phyloP scores from a whole-genome alignment of 2,113 vertebrate genomes.

The Sisor rabdophorus region DNA sequence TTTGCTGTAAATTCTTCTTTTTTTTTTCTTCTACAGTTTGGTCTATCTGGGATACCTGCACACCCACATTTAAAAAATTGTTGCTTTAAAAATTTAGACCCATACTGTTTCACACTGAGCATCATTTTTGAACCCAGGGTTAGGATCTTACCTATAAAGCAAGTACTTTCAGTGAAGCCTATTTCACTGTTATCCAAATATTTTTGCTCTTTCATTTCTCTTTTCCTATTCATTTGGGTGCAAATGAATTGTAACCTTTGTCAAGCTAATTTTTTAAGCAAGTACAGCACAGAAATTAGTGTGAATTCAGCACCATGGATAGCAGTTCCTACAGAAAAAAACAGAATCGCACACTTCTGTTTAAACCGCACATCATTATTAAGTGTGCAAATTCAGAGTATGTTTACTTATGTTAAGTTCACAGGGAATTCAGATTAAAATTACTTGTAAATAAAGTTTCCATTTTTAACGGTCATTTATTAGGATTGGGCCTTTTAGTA shows the following conservation, averaged over 20 bases:
- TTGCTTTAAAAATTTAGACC: neutral
- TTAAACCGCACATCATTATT: too few species aligned
- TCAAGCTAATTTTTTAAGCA: neutral
- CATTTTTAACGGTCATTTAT: too few species aligned
- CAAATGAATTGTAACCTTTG: slow-evolving; percentile 1
- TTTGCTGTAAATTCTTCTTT: too few species aligned
- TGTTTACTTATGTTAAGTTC: too few species aligned
- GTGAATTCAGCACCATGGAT: slow-evolving; percentile 1
- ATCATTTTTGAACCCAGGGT: neutral
- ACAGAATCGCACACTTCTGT: neutral
- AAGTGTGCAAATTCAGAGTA: neutral
- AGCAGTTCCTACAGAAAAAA: neutral
- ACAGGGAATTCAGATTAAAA: too few species aligned
- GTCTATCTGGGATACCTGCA: neutral
- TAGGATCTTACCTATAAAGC: neutral
- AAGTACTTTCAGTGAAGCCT: too few species aligned
- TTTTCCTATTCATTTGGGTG: neutral
- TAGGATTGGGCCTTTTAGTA: too few species aligned
- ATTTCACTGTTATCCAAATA: neutral
- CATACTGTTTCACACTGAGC: neutral
- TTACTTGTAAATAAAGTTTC: too few species aligned
- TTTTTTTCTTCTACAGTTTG: too few species aligned
- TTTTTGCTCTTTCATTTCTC: neutral
- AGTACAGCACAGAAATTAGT: neutral
- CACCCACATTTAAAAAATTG: neutral